These are phyloP conservation scores for Pangasianodon gigas DNA, from an alignment of 2,113 vertebrate species.

Conservation along the genomic window DNA sequence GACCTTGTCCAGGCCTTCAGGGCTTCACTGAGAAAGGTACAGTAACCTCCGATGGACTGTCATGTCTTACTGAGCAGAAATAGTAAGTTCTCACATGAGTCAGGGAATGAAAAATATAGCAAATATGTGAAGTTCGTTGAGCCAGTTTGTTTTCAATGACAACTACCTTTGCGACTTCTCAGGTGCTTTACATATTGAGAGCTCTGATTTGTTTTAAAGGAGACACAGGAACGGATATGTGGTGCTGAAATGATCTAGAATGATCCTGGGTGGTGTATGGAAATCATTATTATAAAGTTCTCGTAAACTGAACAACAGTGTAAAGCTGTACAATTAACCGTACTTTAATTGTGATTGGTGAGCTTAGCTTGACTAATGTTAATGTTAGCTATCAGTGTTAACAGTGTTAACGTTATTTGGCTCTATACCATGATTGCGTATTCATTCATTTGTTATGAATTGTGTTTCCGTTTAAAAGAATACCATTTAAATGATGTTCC, in stretches of 20 bases:
- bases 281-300: background rate
- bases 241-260: background rate
- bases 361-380: background rate
- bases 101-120: background rate
- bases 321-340: background rate
- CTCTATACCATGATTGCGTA: background rate
- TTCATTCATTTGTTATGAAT: background rate
- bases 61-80: background rate
- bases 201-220: conserved; percentile 38
- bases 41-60: background rate
- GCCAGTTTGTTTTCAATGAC: background rate
- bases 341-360: background rate
- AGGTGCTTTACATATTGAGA: conserved; percentile 13
- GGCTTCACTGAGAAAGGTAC: background rate
- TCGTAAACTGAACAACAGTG: background rate
- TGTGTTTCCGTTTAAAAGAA: background rate
- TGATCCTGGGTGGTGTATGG: background rate
- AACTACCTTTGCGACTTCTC: background rate
- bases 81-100: background rate
- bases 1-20: background rate
- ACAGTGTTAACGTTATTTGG: background rate
- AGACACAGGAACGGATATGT: background rate
- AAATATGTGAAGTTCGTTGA: background rate
- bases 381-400: background rate
- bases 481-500: background rate